Percentiles rank a stretch among this genome's conserved stretches.
Conservation (phyloP, 2,797 vertebrate genomes). For the Octomys mimax region DNA sequence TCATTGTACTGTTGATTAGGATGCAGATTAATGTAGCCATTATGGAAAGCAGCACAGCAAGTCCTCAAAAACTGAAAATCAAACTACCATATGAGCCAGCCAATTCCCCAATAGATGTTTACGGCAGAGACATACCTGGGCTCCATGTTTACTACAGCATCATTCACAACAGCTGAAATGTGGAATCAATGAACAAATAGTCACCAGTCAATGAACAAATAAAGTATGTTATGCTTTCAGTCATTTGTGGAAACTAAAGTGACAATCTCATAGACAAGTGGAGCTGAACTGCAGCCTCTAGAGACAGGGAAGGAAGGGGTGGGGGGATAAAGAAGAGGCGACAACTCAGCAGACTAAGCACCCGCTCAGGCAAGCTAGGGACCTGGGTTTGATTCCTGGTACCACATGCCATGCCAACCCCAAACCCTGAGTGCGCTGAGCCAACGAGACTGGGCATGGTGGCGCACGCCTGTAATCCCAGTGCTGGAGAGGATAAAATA, state of each 20-base stretch:
- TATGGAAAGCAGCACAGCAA: background rate
- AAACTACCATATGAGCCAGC: background rate
- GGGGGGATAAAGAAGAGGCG: background rate
- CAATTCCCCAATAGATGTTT: background rate
- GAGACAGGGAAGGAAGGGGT: background rate
- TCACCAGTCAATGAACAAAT: background rate
- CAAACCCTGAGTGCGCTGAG: no score
- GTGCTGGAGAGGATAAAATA: no score
- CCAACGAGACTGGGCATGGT: no score
- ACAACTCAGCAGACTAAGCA: no score
- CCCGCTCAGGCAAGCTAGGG: no score
- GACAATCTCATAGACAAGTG: background rate
- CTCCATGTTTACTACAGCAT: background rate
- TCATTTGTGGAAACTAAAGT: background rate
- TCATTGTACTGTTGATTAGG: background rate
- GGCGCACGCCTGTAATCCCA: no score
- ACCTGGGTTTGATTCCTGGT: no score
- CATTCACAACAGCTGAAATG: background rate
- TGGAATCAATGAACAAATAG: no score
- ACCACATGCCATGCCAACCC: no score
- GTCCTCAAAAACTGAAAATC: background rate
- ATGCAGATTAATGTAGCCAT: background rate
- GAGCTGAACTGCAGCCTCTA: background rate
- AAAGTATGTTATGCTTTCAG: background rate
- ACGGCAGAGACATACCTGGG: background rate